These are phyloP conservation scores for Calephelis perditalis DNA, from an alignment of 2,888 invertebrate genomes.

Conservation along the genomic window DNA sequence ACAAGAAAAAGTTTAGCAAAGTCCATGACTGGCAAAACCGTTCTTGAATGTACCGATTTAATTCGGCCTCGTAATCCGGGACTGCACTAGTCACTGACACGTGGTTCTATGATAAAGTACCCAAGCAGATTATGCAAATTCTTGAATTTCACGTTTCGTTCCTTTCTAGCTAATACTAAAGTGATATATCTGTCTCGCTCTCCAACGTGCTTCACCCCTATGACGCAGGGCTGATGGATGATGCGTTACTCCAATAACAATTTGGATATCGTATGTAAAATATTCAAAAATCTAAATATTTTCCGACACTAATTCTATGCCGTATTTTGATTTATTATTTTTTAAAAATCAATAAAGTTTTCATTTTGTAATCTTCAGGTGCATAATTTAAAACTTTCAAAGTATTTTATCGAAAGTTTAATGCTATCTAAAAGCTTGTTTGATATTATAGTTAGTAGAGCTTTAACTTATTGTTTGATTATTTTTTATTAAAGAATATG, in stretches of 20 bases:
- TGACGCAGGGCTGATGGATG: conserved; percentile 71
- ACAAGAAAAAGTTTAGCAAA: conserved; percentile 1
- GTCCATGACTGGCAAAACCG: conserved; percentile 3
- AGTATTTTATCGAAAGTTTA: no score
- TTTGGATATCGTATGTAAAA: conserved; percentile 72
- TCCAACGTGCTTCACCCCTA: conserved; percentile 57
- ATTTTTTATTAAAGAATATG: no score
- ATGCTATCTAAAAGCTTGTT: background rate
- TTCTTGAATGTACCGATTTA: conserved; percentile 55
- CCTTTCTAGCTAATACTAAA: conserved; percentile 40
- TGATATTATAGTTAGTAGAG: no score
- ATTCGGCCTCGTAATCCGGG: conserved; percentile 67
- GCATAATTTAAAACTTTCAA: background rate
- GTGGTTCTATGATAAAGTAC: conserved; percentile 78
- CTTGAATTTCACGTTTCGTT: conserved; percentile 60
- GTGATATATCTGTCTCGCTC: conserved; percentile 42
- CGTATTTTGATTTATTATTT: background rate
- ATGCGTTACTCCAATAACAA: conserved; percentile 77
- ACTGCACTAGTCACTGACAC: conserved; percentile 77
- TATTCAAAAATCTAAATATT: conserved; percentile 50
- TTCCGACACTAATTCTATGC: conserved; percentile 5
- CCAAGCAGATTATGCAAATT: conserved; percentile 77
- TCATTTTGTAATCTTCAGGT: background rate
- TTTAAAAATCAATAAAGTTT: background rate
- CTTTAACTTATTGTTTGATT: no score